Conservation (phyloP, 2,797 vertebrate genomes). For the Aphelocoma californica region DNA sequence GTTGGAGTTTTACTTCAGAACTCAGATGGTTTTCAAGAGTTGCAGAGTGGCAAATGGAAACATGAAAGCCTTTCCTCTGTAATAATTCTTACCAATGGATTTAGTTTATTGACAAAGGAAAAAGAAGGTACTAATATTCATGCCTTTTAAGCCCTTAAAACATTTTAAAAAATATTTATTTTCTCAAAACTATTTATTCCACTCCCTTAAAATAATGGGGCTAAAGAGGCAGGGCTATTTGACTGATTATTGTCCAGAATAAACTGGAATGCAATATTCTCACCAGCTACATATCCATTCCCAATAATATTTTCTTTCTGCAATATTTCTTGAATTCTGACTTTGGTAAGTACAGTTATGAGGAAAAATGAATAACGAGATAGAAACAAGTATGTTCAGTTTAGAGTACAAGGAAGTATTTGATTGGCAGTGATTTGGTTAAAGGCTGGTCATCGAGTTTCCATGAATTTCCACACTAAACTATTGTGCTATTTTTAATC, state of each 20-base stretch:
- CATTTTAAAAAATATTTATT: fast-evolving
- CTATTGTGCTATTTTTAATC: background rate
- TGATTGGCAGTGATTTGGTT: background rate
- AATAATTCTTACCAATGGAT: background rate
- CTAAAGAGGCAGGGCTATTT: background rate
- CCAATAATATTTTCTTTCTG: background rate
- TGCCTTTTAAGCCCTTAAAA: background rate
- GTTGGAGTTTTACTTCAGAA: background rate
- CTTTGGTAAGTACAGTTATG: background rate
- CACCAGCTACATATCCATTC: background rate
- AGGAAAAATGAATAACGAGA: background rate
- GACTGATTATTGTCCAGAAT: background rate
- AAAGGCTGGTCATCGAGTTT: background rate
- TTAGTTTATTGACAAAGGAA: background rate
- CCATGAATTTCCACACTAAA: background rate
- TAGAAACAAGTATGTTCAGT: background rate
- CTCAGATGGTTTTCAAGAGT: background rate
- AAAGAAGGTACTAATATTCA: background rate
- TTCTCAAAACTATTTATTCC: background rate
- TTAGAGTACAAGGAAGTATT: background rate
- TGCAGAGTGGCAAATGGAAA: background rate
- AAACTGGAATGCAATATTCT: background rate
- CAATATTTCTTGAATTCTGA: background rate
- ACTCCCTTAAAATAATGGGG: background rate
- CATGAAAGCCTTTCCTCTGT: background rate